Evolutionary conservation across 2,888 invertebrate genomes (phyloP).

Genomic region (Amphiduros pacificus): DNA sequence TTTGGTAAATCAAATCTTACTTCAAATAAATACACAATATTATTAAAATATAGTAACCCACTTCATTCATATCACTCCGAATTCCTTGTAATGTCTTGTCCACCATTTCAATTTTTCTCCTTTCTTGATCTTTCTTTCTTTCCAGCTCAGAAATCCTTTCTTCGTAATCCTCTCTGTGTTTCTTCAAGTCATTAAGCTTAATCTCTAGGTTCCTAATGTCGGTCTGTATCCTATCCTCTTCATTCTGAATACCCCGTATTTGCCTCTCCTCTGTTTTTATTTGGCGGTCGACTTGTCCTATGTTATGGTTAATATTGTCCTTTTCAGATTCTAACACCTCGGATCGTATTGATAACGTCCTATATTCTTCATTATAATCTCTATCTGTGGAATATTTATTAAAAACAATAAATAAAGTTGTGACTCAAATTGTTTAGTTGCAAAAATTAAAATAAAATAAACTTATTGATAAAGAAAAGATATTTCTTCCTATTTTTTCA

Average conservation of each 20-base stretch:
- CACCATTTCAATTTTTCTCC: neutral
- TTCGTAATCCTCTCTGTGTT: neutral
- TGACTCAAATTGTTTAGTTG: neutral
- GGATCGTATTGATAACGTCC: neutral
- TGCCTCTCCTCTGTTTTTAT: neutral
- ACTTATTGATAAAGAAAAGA: neutral
- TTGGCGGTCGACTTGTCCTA: neutral
- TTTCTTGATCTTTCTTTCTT: neutral
- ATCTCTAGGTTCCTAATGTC: neutral
- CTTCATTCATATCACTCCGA: too few relatives aligned
- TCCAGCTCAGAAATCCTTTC: neutral
- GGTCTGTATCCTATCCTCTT: neutral
- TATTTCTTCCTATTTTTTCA: neutral
- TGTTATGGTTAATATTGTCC: neutral
- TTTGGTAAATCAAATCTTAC: too few relatives aligned
- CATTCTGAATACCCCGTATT: neutral
- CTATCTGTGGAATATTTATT: neutral
- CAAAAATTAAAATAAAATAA: neutral
- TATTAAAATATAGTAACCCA: too few relatives aligned
- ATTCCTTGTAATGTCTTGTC: too few relatives aligned
- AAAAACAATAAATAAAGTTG: neutral
- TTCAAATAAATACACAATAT: too few relatives aligned
- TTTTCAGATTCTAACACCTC: neutral
- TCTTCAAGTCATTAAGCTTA: neutral
- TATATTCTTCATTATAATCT: neutral